These are phyloP conservation scores for Poeciliopsis presidionis DNA, from an alignment of 2,797 vertebrate genomes.

Conservation along the genomic window DNA sequence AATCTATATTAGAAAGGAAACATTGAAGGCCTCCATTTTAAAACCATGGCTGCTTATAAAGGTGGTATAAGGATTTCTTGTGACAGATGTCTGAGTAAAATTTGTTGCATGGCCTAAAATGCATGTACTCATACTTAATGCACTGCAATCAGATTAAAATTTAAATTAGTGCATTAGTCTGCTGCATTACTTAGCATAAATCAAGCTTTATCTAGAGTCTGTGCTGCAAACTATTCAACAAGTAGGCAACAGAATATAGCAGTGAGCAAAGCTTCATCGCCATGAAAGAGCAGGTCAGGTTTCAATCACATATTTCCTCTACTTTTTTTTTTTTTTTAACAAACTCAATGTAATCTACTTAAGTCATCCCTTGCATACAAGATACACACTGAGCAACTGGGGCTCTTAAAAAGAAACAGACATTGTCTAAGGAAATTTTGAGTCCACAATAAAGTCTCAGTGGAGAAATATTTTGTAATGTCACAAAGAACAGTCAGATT, in stretches of 20 bases:
- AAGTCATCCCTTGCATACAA: background rate
- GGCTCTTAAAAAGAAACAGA: background rate
- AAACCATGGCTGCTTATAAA: background rate
- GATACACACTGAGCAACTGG: background rate
- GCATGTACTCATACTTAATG: background rate
- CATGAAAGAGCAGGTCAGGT: background rate
- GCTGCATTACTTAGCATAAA: background rate
- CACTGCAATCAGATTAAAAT: background rate
- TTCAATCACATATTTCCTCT: background rate
- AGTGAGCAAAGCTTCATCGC: background rate
- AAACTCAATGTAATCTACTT: background rate
- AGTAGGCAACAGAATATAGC: background rate
- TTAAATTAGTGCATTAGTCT: background rate
- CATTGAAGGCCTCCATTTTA: background rate
- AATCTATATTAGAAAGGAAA: background rate
- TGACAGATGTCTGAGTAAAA: background rate
- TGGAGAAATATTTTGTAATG: background rate
- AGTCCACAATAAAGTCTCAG: background rate
- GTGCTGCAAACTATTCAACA: background rate
- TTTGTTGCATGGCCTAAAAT: background rate
- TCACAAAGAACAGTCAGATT: too few species aligned
- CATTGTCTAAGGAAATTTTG: background rate
- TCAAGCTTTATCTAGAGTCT: background rate
- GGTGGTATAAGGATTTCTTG: background rate
- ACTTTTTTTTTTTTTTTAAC: background rate